Base-by-base conservation (phyloP, 2,797 vertebrate species). In the Perdix hodgsoniae region DNA sequence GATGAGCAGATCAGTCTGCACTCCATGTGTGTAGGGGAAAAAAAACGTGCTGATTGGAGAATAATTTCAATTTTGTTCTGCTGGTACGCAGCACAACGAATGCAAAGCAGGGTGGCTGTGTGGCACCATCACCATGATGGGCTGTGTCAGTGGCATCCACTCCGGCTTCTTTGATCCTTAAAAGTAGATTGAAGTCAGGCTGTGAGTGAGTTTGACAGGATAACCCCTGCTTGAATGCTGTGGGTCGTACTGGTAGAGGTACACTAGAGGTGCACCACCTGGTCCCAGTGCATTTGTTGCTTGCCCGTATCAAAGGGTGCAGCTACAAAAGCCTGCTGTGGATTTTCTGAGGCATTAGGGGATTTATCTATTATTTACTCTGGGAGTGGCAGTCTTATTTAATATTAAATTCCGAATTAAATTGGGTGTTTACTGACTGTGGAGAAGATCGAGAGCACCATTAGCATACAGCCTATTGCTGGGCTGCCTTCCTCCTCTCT, bases 341-440 rank as follows among this genome's bases (percentile, higher is more conserved):
- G 33, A 19, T 59, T 93, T 97, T 73, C 52, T 22, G 6, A 9
- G 74, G 75, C 52, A 60, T 87, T 76, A 83, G 69, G 52, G 82
- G 60, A 71, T 27, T 57, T 83, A 77, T 80, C 50, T 89, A 31
- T 91, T 95, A 88, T 93, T 95, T 95, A 80, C 71, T 82, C 54
- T 56, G 74, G 60, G 54, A 95, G 80, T 23, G 76, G 52, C 65
- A 60, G 49, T 88, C 72, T 74, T 78, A 70, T 65, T 83, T 91
- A 85, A 93, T 61, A 73, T 65, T 83, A 79, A 83, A 88, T 81
- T 69, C 73, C 37, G 60, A 24, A 80, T 90, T 93, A 18, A 42
- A 76, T 67, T n/a, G 57, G 1, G 8, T 84, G 47, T 86, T 93
- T 91, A 40, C 37, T 19, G 60, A 19, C 45, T 2, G 0, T 42